Percentiles rank a stretch among this genome's conserved stretches.
These are phyloP conservation scores for Cyclargus thomasi DNA, from an alignment of 1,140 invertebrate genomes.

Conservation along the genomic window DNA sequence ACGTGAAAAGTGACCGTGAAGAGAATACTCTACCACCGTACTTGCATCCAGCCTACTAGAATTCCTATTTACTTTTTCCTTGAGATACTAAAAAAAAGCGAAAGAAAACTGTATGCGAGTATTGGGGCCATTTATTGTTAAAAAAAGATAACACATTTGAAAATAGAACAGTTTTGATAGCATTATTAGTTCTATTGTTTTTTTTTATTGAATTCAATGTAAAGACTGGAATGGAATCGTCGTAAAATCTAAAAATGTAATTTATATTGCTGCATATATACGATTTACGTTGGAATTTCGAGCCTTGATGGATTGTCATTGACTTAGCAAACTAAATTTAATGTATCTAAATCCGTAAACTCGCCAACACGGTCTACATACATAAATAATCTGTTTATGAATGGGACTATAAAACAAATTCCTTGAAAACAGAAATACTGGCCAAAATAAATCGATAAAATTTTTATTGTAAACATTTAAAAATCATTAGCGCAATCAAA, in stretches of 20 bases:
- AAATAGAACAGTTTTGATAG: too few species aligned
- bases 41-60: not conserved
- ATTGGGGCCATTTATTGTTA: too few species aligned
- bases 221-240: too few species aligned
- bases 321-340: constrained; percentile 35
- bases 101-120: too few species aligned
- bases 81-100: too few species aligned
- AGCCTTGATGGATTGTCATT: constrained; percentile 30
- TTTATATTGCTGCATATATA: not conserved
- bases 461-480: constrained; percentile 12
- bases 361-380: constrained; percentile 21
- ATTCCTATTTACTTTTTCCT: not conserved
- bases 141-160: too few species aligned
- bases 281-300: not conserved
- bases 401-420: constrained; percentile 19
- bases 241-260: too few species aligned
- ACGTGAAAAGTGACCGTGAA: not conserved
- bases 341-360: constrained; percentile 28
- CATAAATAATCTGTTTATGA: constrained; percentile 25
- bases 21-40: not conserved
- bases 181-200: too few species aligned
- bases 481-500: not conserved
- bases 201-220: too few species aligned
- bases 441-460: constrained; percentile 12
- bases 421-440: constrained; percentile 18